A percentile compares a stretch with the other conserved stretches of the same genome.
Evolutionary conservation across 1,140 invertebrate genomes (phyloP).

Genomic region (Drosophila equinoxialis): DNA sequence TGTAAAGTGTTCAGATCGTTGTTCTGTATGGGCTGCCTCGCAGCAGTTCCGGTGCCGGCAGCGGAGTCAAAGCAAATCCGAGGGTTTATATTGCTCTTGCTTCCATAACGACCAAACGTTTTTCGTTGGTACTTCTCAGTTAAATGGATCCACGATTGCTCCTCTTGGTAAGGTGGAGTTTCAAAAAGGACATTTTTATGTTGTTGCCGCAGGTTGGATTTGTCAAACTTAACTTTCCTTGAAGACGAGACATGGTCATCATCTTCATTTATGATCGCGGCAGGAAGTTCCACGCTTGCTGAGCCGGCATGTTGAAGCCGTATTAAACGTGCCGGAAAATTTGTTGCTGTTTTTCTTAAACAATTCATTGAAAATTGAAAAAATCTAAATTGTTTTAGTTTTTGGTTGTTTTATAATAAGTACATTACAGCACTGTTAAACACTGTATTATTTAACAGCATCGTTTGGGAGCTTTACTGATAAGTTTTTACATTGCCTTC

Average conservation of each 20-base stretch:
- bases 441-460: neutral
- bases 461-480: too few species aligned
- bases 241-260: constrained; percentile 63
- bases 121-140: constrained; percentile 86
- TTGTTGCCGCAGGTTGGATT: constrained; percentile 84
- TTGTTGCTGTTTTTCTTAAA: constrained; percentile 23
- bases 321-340: constrained; percentile 9
- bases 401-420: constrained; percentile 1
- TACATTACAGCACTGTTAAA: neutral
- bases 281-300: constrained; percentile 37
- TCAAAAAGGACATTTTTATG: constrained; percentile 85
- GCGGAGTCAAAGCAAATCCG: constrained; percentile 86
- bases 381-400: neutral
- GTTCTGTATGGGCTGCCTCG: constrained; percentile 84
- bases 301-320: constrained; percentile 32
- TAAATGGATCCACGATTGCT: constrained; percentile 84
- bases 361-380: constrained; percentile 27
- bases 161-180: constrained; percentile 83
- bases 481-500: too few species aligned
- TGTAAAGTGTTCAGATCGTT: constrained; percentile 85
- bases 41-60: constrained; percentile 84
- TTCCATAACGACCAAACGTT: constrained; percentile 86
- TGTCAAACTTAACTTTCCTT: constrained; percentile 84
- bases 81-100: constrained; percentile 83
- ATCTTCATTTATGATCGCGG: constrained; percentile 33